Evolutionary conservation across 92 coral and sea anemone species (phyloP).

Genomic region (Epizoanthus rinbou): DNA sequence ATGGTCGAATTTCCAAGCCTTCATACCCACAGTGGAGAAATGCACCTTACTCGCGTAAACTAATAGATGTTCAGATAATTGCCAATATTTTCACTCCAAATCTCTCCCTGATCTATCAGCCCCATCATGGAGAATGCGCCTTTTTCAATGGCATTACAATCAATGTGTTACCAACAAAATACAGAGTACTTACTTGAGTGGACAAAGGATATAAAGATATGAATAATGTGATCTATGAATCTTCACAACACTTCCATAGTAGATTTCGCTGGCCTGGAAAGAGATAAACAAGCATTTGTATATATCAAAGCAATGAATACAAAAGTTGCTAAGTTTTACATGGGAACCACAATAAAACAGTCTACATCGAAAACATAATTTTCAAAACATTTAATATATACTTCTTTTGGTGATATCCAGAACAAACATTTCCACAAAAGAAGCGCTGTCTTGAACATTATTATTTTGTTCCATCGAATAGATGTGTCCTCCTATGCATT

Average conservation of each 20-base stretch:
- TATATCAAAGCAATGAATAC: not conserved
- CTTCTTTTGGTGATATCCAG: no score
- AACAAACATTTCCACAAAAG: no score
- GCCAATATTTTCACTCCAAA: not conserved
- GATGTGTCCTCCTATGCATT: no score
- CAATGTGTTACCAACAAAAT: not conserved
- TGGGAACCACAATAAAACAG: not conserved
- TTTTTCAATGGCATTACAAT: not conserved
- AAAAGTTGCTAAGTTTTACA: not conserved
- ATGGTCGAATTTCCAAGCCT: not conserved
- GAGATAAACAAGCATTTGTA: not conserved
- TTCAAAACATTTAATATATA: no score
- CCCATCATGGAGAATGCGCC: not conserved
- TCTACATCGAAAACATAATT: not conserved
- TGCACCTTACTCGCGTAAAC: not conserved
- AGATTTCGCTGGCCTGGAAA: conserved; percentile 86
- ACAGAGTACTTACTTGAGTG: conserved; percentile 78
- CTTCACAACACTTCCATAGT: conserved; percentile 86
- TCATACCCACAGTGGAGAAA: not conserved
- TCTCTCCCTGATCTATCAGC: no score
- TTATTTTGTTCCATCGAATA: no score
- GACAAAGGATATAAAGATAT: conserved; percentile 91
- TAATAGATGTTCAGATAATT: not conserved
- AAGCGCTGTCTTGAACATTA: no score
- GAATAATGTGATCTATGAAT: conserved; percentile 96